A percentile compares a stretch with the other conserved stretches of the same genome.
Conservation (phyloP, 2,113 vertebrate genomes). For the Hyperopisus bebe region DNA sequence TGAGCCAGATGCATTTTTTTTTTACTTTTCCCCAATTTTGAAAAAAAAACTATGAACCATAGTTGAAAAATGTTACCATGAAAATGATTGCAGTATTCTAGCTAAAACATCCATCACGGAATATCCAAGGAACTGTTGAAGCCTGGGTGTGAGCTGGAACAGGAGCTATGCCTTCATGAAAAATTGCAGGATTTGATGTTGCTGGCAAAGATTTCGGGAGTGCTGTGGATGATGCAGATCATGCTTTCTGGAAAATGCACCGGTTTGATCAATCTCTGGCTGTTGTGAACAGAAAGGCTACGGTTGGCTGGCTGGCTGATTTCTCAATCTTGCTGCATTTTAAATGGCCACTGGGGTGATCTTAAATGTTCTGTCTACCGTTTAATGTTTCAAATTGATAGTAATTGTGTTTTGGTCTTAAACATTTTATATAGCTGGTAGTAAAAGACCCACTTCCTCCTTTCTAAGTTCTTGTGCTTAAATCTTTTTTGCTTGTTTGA, state of each 20-base stretch:
- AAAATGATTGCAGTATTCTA: neutral
- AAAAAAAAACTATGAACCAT: neutral
- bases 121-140: neutral
- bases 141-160: neutral
- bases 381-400: neutral
- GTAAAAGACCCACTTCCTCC: neutral
- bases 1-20: neutral
- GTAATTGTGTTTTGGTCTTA: neutral
- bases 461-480: neutral
- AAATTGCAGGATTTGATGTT: neutral
- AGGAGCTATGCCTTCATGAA: neutral
- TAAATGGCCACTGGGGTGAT: neutral
- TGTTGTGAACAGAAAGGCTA: neutral
- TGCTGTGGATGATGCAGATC: neutral
- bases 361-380: neutral
- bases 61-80: neutral
- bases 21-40: neutral
- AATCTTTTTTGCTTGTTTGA: neutral
- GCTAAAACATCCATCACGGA: neutral
- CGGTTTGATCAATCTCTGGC: neutral
- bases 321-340: too few species aligned
- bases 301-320: neutral
- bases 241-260: neutral
- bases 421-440: neutral
- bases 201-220: neutral